Conservation (phyloP, 2,888 invertebrate species). For the Chaetogeoica ovagalla region DNA sequence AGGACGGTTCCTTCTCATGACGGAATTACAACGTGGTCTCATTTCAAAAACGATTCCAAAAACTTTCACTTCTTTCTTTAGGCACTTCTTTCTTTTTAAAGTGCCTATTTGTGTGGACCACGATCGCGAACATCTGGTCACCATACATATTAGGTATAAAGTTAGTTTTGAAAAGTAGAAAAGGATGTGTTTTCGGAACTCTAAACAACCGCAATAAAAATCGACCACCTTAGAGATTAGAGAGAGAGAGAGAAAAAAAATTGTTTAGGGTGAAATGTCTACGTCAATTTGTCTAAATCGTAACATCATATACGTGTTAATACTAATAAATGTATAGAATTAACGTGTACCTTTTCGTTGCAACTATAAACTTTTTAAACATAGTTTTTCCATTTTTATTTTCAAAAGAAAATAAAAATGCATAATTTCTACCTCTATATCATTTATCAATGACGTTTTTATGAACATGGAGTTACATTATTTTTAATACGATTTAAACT, state of each 20-base stretch:
- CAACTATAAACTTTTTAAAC: slow-evolving; percentile 8
- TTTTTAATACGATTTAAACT: too few species aligned
- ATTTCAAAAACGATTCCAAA: too few species aligned
- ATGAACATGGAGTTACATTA: too few species aligned
- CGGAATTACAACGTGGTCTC: too few species aligned
- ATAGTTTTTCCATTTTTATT: slow-evolving; percentile 19
- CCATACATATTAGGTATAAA: too few species aligned
- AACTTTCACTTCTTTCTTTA: too few species aligned
- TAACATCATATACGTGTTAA: not conserved
- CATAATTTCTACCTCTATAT: too few species aligned
- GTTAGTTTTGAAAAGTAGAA: too few species aligned
- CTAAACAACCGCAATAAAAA: slow-evolving; percentile 24
- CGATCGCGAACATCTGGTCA: too few species aligned
- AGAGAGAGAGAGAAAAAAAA: not conserved
- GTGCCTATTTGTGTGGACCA: too few species aligned
- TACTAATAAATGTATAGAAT: not conserved
- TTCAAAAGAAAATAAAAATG: not conserved
- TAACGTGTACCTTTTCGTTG: not conserved
- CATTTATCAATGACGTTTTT: too few species aligned
- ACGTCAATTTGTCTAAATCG: slow-evolving; percentile 18
- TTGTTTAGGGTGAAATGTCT: not conserved
- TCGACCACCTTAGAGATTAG: not conserved
- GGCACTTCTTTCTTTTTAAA: too few species aligned
- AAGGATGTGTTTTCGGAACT: not conserved
- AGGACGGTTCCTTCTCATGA: not conserved